A percentile compares a stretch with the other conserved stretches of the same genome.
phyloP scores from a whole-genome alignment of 1,140 invertebrate genomes.

The Papilio dardanus region DNA sequence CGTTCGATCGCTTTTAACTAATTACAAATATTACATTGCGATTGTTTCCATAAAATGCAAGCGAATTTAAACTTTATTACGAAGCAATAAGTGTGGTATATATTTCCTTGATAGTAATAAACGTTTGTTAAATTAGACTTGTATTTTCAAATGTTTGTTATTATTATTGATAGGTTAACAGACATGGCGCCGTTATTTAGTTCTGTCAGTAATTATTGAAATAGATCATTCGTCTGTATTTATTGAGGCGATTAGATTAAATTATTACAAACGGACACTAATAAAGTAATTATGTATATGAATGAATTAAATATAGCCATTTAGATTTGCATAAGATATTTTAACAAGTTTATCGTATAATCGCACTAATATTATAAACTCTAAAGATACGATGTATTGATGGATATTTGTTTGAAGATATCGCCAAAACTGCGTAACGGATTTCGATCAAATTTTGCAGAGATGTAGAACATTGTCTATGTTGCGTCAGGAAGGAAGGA shows the following conservation, averaged over 20 bases:
- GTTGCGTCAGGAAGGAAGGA: no score
- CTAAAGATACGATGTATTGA: no score
- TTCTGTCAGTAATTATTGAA: slow-evolving; percentile 25
- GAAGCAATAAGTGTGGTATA: slow-evolving; percentile 8
- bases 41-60: background rate
- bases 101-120: slow-evolving; percentile 1
- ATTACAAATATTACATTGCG: slow-evolving; percentile 49
- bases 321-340: slow-evolving; percentile 22
- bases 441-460: no score
- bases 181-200: slow-evolving; percentile 50
- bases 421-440: no score
- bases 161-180: slow-evolving; percentile 45
- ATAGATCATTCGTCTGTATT: slow-evolving; percentile 21
- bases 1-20: slow-evolving; percentile 65
- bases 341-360: background rate
- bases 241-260: slow-evolving; percentile 1
- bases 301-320: slow-evolving; percentile 14
- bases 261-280: slow-evolving; percentile 24
- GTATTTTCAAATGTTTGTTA: slow-evolving; percentile 50
- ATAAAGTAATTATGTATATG: slow-evolving; percentile 33
- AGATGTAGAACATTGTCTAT: no score
- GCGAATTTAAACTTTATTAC: slow-evolving; percentile 38
- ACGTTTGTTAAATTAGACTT: slow-evolving; percentile 34
- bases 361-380: background rate
- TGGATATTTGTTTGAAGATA: no score